A percentile compares a stretch with the other conserved stretches of the same genome.
Conservation (phyloP, 2,113 vertebrate species). For the Myotis davidii region DNA sequence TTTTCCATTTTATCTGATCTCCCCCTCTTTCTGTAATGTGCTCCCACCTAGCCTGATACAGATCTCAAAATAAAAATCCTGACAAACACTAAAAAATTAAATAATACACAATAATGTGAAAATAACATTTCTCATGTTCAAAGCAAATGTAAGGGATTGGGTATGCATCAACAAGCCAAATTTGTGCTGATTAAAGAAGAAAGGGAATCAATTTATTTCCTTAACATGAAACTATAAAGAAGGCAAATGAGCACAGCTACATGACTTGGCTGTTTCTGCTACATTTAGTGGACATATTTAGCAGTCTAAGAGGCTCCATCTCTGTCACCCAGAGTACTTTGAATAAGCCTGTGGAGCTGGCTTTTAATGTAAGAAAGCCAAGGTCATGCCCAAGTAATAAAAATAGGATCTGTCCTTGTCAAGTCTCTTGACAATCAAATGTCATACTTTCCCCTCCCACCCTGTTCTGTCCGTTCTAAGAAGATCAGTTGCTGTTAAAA, state of each 20-base stretch:
- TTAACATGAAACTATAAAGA: neutral
- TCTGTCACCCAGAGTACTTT: neutral
- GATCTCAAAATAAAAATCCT: neutral
- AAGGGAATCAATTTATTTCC: neutral
- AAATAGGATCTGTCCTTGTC: slow-evolving; percentile 16
- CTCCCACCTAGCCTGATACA: neutral
- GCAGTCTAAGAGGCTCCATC: neutral
- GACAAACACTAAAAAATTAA: slow-evolving; percentile 34
- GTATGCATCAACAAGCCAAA: neutral
- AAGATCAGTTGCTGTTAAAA: slow-evolving; percentile 30
- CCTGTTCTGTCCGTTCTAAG: neutral
- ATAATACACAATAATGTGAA: neutral
- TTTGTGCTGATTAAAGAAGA: neutral
- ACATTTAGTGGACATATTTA: neutral
- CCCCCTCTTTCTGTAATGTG: neutral
- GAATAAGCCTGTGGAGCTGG: neutral
- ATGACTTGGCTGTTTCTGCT: neutral
- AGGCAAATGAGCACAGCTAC: neutral
- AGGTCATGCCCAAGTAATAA: slow-evolving; percentile 40
- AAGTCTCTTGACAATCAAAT: slow-evolving; percentile 23
- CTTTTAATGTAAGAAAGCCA: neutral
- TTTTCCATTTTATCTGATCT: neutral
- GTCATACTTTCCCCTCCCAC: neutral
- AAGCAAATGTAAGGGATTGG: neutral
- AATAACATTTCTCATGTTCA: neutral